phyloP scores from a whole-genome alignment of 2,797 vertebrate genomes.

The Sebastes taczanowskii region DNA sequence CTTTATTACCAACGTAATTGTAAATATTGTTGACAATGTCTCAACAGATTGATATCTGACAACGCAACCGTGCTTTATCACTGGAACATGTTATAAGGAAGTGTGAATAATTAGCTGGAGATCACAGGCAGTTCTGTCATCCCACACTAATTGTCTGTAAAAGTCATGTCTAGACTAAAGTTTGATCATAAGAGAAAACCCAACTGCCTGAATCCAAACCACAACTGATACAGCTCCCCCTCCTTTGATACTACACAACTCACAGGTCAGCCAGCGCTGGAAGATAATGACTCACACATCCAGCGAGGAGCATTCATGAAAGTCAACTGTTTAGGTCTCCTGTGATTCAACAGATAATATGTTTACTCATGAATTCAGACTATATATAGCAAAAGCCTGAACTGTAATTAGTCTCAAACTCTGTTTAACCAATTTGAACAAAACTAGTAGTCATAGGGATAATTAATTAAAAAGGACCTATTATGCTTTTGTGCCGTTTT shows the following conservation, averaged over 20 bases:
- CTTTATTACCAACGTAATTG: neutral
- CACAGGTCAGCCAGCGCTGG: slow-evolving; percentile 44
- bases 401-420: neutral
- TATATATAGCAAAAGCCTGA: neutral
- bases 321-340: neutral
- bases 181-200: neutral
- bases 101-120: neutral
- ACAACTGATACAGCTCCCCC: slow-evolving; percentile 6
- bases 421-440: neutral
- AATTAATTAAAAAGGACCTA: neutral
- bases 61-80: neutral
- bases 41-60: neutral
- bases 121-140: neutral
- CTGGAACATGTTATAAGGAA: slow-evolving; percentile 34
- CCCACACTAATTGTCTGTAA: slow-evolving; percentile 31
- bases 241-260: neutral
- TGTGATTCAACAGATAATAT: neutral
- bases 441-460: neutral
- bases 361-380: neutral
- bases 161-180: slow-evolving; percentile 26
- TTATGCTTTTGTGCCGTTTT: neutral
- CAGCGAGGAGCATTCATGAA: neutral
- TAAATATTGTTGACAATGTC: neutral
- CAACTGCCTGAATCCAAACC: slow-evolving; percentile 28
- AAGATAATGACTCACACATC: slow-evolving; percentile 54